Evolutionary conservation across 2,113 vertebrate genomes (phyloP), one percentile per base, ranked within the genome.

Genomic region (Struthidea cinerea): DNA sequence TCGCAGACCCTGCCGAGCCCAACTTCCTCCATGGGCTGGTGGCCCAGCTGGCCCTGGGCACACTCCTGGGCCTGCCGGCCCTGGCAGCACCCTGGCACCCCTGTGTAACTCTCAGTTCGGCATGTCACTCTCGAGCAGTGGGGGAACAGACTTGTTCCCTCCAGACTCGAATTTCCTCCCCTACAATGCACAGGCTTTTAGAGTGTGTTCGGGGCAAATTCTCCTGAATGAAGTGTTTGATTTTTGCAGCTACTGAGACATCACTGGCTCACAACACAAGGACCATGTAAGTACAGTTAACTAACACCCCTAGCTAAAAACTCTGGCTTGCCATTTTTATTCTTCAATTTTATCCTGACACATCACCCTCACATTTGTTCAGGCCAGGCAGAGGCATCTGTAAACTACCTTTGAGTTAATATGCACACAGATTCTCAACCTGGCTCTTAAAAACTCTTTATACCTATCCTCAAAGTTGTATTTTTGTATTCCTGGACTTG

Each of bases 401-500:
- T 90, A 94, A 77, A 74, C n/a, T 55, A 56, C 57, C 81, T 84
- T 27, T 52, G 61, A 91, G 41, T 79, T 89, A 87, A 17, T 84
- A 90, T 92, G 88, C 85, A 65, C 52, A 78, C 10, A 1, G 76
- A 84, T 95, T 96, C 92, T 92, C 94, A 92, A 75, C 50, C 61
- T 75, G 65, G 46, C 46, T 91, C 52, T 77, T 92, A 94, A 82
- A 94, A 95, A 94, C 87, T 91, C 80, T 89, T 97, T 89, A 95
- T 92, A 91, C 74, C 57, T 67, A 86, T 93, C 94, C 94, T 97
- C 92, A 86, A 94, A 97, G 94, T 91, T 96, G 73, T 84, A 82
- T 96, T 96, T 91, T 79, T 93, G 71, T 94, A 95, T 91, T 86
- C 59, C 92, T 94, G 83, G 84, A 92, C 92, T 96, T 97, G 96